phyloP scores from a whole-genome alignment of 2,797 vertebrate genomes.

The Stomatorhinus walkeri region DNA sequence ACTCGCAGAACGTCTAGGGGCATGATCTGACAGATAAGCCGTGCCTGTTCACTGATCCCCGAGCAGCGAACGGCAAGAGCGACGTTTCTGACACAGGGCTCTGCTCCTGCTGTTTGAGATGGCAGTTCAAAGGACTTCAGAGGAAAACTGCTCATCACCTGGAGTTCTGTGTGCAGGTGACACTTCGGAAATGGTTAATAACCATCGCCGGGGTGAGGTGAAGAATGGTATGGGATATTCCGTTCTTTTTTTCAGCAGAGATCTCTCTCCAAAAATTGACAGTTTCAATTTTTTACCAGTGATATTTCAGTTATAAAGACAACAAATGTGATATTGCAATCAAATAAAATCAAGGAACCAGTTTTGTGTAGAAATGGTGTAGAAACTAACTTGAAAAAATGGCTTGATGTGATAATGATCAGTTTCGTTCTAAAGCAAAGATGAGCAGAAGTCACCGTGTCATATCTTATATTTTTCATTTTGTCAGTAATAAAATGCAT shows the following conservation, averaged over 20 bases:
- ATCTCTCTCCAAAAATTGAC: background rate
- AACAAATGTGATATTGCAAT: background rate
- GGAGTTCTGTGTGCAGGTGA: background rate
- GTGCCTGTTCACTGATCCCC: background rate
- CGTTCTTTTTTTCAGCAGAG: background rate
- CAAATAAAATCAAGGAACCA: background rate
- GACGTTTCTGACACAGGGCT: background rate
- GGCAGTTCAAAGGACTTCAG: slow-evolving; percentile 4
- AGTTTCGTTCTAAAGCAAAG: background rate
- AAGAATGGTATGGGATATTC: background rate
- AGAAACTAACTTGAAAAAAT: background rate
- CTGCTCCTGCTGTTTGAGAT: background rate
- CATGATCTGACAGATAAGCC: background rate
- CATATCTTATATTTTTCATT: background rate
- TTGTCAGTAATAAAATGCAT: background rate
- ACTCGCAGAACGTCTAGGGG: background rate
- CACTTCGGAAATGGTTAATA: background rate
- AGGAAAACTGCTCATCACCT: background rate
- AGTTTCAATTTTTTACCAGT: background rate
- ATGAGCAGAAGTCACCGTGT: background rate
- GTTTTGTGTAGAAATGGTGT: background rate
- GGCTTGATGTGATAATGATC: background rate
- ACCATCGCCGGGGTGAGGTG: background rate
- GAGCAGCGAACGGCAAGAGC: background rate
- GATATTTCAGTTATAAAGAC: background rate